These are phyloP conservation scores for Pristionchus japonicus DNA, from an alignment of 2,888 invertebrate species.

Conservation along the genomic window DNA sequence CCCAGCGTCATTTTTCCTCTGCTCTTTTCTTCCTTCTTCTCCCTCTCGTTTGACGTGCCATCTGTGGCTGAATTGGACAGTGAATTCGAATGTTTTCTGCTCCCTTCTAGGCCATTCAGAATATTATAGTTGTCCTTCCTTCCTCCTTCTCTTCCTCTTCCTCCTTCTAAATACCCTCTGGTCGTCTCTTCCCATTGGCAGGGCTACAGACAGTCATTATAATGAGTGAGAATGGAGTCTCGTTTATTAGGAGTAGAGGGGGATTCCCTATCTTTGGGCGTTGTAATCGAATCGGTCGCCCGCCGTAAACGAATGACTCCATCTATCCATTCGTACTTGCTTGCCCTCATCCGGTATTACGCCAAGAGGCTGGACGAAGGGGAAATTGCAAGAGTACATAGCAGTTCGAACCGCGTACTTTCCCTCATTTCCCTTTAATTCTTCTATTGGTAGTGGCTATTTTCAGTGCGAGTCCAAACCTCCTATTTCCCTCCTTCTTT, in stretches of 20 bases:
- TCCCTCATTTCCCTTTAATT: not conserved
- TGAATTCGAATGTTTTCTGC: not conserved
- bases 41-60: not conserved
- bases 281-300: no score
- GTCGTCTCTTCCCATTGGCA: not conserved
- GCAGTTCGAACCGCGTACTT: not conserved
- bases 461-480: not conserved
- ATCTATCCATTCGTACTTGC: not conserved
- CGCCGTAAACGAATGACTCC: no score
- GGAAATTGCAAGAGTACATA: conserved; percentile 1
- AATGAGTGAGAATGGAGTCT: not conserved
- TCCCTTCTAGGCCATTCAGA: not conserved
- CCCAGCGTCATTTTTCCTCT: not conserved
- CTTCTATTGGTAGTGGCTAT: not conserved
- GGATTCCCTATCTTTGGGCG: no score
- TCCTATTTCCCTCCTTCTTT: not conserved
- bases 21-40: not conserved
- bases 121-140: conserved; percentile 4
- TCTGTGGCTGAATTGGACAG: not conserved
- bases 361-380: not conserved
- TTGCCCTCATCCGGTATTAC: not conserved
- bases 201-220: not conserved
- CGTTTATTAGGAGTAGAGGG: not conserved
- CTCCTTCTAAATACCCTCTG: not conserved
- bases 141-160: not conserved